phyloP scores from a whole-genome alignment of 2,797 vertebrate species.

The Diglossa cyanea region DNA sequence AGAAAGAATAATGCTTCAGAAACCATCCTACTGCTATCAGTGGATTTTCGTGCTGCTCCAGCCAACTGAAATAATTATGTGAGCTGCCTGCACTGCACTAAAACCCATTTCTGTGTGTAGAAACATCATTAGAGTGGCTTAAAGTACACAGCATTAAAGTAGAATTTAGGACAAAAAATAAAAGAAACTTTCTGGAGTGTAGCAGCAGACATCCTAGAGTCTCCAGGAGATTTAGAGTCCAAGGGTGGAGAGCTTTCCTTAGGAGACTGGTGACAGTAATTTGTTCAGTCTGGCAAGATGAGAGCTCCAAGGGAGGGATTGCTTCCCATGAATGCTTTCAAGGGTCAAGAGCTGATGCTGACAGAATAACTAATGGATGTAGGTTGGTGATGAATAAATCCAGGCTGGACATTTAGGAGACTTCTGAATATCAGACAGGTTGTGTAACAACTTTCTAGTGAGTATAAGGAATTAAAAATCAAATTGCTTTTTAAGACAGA shows the following conservation, averaged over 20 bases:
- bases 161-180: neutral
- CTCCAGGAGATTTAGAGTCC: neutral
- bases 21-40: neutral
- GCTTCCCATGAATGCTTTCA: constrained; percentile 20
- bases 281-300: neutral
- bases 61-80: neutral
- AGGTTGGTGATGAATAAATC: neutral
- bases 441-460: neutral
- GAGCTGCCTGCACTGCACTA: neutral
- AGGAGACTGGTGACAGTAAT: neutral
- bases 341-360: neutral
- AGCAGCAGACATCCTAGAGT: neutral
- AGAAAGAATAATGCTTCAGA: neutral
- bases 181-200: neutral
- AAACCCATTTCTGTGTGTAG: neutral
- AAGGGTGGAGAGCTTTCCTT: neutral
- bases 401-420: neutral
- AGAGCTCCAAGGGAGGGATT: neutral
- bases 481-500: neutral
- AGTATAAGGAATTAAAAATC: neutral
- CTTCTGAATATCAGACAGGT: neutral
- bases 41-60: neutral
- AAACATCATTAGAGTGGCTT: neutral
- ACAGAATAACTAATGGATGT: neutral
- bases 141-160: neutral